Base-by-base conservation (phyloP, 1,140 invertebrate species). In the Aphaenogaster floridana region DNA sequence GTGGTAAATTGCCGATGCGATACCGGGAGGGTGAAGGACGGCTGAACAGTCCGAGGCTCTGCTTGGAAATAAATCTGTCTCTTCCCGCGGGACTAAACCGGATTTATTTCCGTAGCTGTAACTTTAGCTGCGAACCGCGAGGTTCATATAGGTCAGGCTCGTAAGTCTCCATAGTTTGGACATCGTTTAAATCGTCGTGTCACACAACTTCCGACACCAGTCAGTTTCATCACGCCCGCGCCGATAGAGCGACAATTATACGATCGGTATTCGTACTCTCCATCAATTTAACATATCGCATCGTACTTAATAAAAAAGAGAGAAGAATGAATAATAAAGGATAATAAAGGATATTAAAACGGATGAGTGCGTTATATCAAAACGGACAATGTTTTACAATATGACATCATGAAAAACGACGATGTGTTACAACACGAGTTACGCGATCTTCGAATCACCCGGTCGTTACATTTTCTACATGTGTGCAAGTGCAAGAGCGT, bases 61-160 rank as follows among this genome's bases (percentile, higher is more conserved):
- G 64, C 69, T 87, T 74, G 86, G 59, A 91, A 90, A 91, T 91
- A 91, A 91, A 91, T 91, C 90, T 91, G 89, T 88, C 90, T 86
- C 64, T 63, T 90, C 90, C 86, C 89, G 81, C 7, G 90, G 89
- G 90, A 91, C 90, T 90, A 88, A 90, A 91, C 76, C 71, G 81
- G 89, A 91, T 91, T 91, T 91, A 91, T 91, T 86, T 86, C 86
- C 89, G 77, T 71, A 80, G 57, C 71, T 74, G 89, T 88, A 90
- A 91, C 90, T 91, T 91, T 79, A 87, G 86, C 74, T 83, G 64
- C 77, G 69, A 50, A 69, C 21, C 59, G 52, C 54, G 69, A 74
- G 77, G 68, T 90, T 90, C 86, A 88, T 90, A 91, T 72, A 86
- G 89, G 86, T 88, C 81, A 86, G 61, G 59, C 64, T 77, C 89